A percentile compares a stretch with the other conserved stretches of the same genome.
Conservation (phyloP, 2,797 vertebrate genomes). For the Harpagifer antarcticus region DNA sequence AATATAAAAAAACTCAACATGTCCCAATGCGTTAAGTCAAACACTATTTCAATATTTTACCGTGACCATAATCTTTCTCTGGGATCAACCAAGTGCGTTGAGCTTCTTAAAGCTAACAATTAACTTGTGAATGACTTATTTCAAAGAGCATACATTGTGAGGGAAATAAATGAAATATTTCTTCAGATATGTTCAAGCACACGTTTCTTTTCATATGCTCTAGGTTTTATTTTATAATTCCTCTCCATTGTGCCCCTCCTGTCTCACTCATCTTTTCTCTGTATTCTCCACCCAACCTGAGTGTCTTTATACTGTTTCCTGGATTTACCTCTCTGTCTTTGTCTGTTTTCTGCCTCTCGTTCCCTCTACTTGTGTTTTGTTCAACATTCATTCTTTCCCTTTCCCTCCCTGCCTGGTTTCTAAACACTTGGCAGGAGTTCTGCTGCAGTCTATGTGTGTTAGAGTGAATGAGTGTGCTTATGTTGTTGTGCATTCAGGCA, state of each 20-base stretch:
- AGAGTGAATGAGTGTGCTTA: constrained; percentile 29
- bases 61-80: too few species aligned
- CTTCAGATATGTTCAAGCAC: background rate
- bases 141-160: background rate
- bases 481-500: constrained; percentile 41
- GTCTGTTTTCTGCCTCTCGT: constrained; percentile 18
- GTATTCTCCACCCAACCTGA: constrained; percentile 18
- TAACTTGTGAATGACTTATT: background rate
- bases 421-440: constrained; percentile 62
- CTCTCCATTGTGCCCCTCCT: constrained; percentile 26
- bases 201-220: background rate
- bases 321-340: constrained; percentile 55
- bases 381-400: constrained; percentile 42
- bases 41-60: background rate
- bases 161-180: background rate
- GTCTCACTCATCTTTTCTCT: constrained; percentile 33
- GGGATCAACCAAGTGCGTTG: background rate
- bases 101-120: background rate
- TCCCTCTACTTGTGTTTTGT: constrained; percentile 41
- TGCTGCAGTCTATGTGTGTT: constrained; percentile 49
- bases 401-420: constrained; percentile 43
- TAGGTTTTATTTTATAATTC: constrained; percentile 42
- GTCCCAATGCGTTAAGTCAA: background rate
- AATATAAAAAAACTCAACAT: constrained; percentile 2
- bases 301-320: constrained; percentile 25